phyloP scores from a whole-genome alignment of 2,797 vertebrate genomes.

The Holocentrus rufus region DNA sequence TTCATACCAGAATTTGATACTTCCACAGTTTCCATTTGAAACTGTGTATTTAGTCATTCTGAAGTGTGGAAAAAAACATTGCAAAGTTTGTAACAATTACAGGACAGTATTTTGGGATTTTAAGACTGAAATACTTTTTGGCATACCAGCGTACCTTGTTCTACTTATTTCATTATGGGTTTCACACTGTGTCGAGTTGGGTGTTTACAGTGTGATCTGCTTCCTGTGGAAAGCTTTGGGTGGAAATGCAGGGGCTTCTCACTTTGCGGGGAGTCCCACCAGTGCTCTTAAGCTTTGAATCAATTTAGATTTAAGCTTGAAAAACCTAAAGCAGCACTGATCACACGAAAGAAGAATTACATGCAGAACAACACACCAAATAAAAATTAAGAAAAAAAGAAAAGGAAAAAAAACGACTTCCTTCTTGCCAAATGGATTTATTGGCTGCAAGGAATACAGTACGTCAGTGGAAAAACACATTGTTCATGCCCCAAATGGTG shows the following conservation, averaged over 20 bases:
- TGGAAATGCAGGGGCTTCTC: no score
- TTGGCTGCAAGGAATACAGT: background rate
- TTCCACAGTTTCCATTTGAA: no score
- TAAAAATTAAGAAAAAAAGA: no score
- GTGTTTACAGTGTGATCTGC: background rate
- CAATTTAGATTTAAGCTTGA: background rate
- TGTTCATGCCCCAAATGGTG: conserved; percentile 14
- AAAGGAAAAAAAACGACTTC: background rate
- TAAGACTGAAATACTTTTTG: background rate
- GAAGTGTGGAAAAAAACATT: no score
- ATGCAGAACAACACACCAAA: conserved; percentile 2
- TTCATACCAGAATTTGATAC: no score
- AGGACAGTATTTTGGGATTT: no score
- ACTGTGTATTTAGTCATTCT: no score
- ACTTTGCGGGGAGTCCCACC: no score
- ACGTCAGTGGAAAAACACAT: conserved; percentile 49
- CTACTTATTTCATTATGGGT: background rate
- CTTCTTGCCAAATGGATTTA: background rate
- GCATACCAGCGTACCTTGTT: no score
- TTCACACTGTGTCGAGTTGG: background rate
- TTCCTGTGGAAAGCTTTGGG: no score
- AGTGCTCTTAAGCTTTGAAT: background rate
- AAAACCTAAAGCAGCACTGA: background rate
- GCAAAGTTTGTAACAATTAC: no score
- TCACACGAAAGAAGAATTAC: conserved; percentile 10